Percentiles rank a stretch among this genome's conserved stretches.
phyloP scores from a whole-genome alignment of 2,888 invertebrate species.

The Carabus problematicus region DNA sequence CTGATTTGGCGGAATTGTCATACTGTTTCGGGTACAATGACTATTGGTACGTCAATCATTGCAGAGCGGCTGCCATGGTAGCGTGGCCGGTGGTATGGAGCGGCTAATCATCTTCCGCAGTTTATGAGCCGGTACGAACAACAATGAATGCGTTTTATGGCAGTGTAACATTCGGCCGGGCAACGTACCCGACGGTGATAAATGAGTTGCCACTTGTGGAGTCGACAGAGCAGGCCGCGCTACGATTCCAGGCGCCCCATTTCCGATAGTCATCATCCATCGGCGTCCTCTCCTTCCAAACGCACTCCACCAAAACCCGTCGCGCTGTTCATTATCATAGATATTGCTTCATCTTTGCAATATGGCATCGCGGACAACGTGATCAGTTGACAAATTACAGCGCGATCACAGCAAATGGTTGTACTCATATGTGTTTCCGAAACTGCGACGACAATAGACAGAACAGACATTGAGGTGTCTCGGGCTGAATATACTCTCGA shows the following conservation, averaged over 20 bases:
- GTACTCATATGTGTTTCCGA: constrained; percentile 1
- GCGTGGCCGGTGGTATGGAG: too few relatives aligned
- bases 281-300: neutral
- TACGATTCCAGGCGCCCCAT: neutral
- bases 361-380: constrained; percentile 16
- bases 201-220: constrained; percentile 40
- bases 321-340: constrained; percentile 50
- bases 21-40: too few relatives aligned
- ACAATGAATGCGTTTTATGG: constrained; percentile 12
- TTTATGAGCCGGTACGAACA: constrained; percentile 6
- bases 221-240: constrained; percentile 12
- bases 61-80: too few relatives aligned
- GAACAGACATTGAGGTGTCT: too few relatives aligned
- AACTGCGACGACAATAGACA: neutral
- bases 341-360: constrained; percentile 51
- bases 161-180: constrained; percentile 9
- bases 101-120: too few relatives aligned
- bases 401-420: neutral
- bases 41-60: too few relatives aligned
- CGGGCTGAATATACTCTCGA: too few relatives aligned
- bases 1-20: too few relatives aligned
- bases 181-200: constrained; percentile 15
- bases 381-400: constrained; percentile 6
- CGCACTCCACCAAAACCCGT: neutral
- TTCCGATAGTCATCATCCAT: neutral